A percentile compares a stretch with the other conserved stretches of the same genome.
phyloP scores from a whole-genome alignment of 2,113 vertebrate species.

The Odobenus rosmarus region DNA sequence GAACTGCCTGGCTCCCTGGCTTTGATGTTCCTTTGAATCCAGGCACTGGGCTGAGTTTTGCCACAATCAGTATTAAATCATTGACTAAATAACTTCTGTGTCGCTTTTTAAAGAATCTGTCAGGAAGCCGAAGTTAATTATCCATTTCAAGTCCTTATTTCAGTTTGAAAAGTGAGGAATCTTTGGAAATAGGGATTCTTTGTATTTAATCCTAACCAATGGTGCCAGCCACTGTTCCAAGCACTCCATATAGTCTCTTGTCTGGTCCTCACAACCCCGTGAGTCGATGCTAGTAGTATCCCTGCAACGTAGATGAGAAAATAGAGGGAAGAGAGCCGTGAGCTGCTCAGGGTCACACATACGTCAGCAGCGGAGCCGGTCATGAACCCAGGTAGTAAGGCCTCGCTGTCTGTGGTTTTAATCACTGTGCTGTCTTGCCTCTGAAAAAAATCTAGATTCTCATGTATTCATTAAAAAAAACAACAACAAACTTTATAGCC shows the following conservation, averaged over 20 bases:
- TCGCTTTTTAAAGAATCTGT: background rate
- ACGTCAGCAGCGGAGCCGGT: rapidly evolving
- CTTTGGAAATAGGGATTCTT: background rate
- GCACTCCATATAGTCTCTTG: rapidly evolving
- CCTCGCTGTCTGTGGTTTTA: background rate
- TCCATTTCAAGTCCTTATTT: background rate
- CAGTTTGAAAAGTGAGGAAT: background rate
- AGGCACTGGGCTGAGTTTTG: background rate
- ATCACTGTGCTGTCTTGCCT: background rate
- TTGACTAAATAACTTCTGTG: background rate
- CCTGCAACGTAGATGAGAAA: rapidly evolving
- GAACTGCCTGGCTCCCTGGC: background rate
- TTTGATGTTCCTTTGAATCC: background rate
- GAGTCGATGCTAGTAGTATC: background rate
- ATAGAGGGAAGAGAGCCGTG: no score
- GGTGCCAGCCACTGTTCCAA: background rate
- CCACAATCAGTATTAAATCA: no score
- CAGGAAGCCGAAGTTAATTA: slow-evolving; percentile 4
- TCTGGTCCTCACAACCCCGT: background rate
- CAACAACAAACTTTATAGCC: background rate
- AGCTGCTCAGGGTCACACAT: background rate
- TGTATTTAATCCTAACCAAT: background rate
- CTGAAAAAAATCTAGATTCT: background rate
- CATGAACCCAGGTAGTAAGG: background rate
- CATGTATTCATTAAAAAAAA: background rate